Evolutionary conservation across 2,888 invertebrate genomes (phyloP).

Genomic region (Cephonodes hylas): DNA sequence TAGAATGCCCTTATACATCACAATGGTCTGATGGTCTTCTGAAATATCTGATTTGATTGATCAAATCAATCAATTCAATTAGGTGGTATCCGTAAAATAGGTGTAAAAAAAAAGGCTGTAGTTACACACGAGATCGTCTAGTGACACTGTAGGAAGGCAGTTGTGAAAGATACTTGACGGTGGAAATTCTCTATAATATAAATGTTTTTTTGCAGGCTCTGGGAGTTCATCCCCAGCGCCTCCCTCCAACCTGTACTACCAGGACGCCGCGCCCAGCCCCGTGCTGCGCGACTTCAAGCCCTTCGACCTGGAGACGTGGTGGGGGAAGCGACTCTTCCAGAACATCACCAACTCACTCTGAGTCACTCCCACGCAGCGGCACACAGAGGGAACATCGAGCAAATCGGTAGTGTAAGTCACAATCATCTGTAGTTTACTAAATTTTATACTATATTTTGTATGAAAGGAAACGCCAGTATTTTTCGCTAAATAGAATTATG

Average conservation of each 20-base stretch:
- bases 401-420: slow-evolving; percentile 72
- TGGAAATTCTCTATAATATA: too few species aligned
- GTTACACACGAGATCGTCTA: too few species aligned
- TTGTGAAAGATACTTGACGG: too few species aligned
- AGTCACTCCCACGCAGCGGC: slow-evolving; percentile 33
- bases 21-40: too few species aligned
- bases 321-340: slow-evolving; percentile 92
- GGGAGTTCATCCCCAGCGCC: slow-evolving; percentile 69
- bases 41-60: too few species aligned
- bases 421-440: slow-evolving; percentile 78
- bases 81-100: too few species aligned
- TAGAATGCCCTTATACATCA: too few species aligned
- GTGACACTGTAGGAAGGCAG: too few species aligned
- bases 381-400: slow-evolving; percentile 41
- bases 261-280: slow-evolving; percentile 86
- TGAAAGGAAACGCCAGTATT: slow-evolving; percentile 14
- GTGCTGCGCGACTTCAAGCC: slow-evolving; percentile 90
- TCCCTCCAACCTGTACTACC: slow-evolving; percentile 83
- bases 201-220: slow-evolving; percentile 53
- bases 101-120: too few species aligned
- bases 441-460: slow-evolving; percentile 39
- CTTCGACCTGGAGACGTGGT: slow-evolving; percentile 95
- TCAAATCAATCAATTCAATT: too few species aligned
- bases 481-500: neutral
- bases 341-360: slow-evolving; percentile 91